Evolutionary conservation across 2,797 vertebrate species (phyloP).

Genomic region (Euthynnus affinis): DNA sequence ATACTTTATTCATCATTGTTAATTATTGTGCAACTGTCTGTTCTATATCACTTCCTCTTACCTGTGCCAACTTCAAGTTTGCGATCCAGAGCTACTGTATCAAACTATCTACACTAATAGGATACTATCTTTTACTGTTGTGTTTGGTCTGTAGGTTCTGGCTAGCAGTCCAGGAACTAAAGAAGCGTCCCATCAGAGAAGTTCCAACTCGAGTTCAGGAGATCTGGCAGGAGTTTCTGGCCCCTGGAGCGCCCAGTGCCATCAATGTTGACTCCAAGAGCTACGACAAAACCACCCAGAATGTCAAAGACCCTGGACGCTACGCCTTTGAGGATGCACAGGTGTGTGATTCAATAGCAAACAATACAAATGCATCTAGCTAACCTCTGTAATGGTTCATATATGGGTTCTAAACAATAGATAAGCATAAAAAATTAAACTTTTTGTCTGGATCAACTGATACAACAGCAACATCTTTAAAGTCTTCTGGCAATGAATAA

Average conservation of each 20-base stretch:
- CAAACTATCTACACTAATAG: not conserved
- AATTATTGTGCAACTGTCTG: too few species aligned
- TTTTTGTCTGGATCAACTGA: not conserved
- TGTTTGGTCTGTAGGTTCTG: conserved; percentile 89
- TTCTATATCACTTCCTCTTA: not conserved
- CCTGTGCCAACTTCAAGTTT: not conserved
- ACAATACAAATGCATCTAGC: not conserved
- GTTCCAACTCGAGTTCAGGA: conserved; percentile 94
- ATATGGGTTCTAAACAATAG: not conserved
- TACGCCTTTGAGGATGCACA: conserved; percentile 97
- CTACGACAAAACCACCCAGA: conserved; percentile 97
- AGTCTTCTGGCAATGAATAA: not conserved
- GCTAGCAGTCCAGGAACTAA: conserved; percentile 96
- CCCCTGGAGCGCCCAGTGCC: conserved; percentile 95
- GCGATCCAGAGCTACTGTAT: not conserved
- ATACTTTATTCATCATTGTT: not conserved
- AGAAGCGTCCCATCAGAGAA: conserved; percentile 95
- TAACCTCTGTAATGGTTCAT: not conserved
- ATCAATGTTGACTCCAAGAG: conserved; percentile 99
- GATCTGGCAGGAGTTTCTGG: conserved; percentile 98
- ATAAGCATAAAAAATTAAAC: not conserved
- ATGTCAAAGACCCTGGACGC: conserved; percentile 95
- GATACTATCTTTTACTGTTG: not conserved
- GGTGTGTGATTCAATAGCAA: conserved; percentile 75
- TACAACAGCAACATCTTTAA: not conserved